These are phyloP conservation scores for Stigmatopora argus DNA, from an alignment of 2,113 vertebrate species.

Conservation along the genomic window DNA sequence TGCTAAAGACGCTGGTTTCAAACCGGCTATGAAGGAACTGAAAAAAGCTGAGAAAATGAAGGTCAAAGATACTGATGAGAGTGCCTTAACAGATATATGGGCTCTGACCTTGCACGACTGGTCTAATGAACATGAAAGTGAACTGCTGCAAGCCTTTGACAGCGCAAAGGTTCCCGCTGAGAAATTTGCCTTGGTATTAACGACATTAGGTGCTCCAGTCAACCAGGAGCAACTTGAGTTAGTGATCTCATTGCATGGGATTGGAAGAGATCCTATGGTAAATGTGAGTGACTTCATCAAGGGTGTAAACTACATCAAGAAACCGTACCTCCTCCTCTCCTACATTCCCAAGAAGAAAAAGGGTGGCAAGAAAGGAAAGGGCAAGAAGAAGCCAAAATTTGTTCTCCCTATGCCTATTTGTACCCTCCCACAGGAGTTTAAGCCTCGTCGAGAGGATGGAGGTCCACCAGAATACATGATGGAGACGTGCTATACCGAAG, in stretches of 20 bases:
- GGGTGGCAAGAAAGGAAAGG: constrained; percentile 62
- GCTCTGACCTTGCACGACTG: constrained; percentile 83
- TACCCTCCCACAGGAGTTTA: constrained; percentile 54
- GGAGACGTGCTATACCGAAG: constrained; percentile 64
- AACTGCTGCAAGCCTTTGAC: constrained; percentile 62
- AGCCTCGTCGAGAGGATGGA: constrained; percentile 64
- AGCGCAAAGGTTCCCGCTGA: constrained; percentile 47
- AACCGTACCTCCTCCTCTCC: constrained; percentile 72
- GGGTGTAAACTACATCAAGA: constrained; percentile 81
- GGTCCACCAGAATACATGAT: constrained; percentile 82
- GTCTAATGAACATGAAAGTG: constrained; percentile 74
- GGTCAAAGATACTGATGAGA: constrained; percentile 52
- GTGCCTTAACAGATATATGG: constrained; percentile 68
- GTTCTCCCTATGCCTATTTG: constrained; percentile 78
- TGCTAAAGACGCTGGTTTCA: constrained; percentile 77
- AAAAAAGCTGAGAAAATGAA: constrained; percentile 70
- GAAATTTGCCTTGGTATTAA: constrained; percentile 71
- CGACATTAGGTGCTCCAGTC: constrained; percentile 62
- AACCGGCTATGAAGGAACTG: constrained; percentile 75
- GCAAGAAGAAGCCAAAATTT: constrained; percentile 66
- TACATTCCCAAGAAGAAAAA: constrained; percentile 75
- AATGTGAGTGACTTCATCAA: constrained; percentile 79
- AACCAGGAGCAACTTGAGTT: constrained; percentile 45
- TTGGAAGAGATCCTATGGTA: constrained; percentile 51
- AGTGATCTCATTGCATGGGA: constrained; percentile 69